A percentile compares a stretch with the other conserved stretches of the same genome.
Evolutionary conservation across 1,140 invertebrate species (phyloP).

Genomic region (Lordiphosa collinella): DNA sequence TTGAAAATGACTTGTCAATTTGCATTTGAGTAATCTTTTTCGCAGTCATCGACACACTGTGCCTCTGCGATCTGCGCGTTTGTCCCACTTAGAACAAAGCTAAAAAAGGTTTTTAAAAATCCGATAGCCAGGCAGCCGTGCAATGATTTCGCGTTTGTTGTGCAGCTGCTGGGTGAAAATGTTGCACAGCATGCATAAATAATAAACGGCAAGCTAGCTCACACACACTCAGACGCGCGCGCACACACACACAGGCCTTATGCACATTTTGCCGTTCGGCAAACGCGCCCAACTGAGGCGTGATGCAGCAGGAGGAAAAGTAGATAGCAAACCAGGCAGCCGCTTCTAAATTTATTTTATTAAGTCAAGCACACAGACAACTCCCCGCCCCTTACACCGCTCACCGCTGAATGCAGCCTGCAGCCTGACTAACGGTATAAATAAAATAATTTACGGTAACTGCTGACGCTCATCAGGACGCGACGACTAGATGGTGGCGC

Average conservation of each 20-base stretch:
- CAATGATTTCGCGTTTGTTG: conserved; percentile 65
- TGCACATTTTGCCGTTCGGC: conserved; percentile 69
- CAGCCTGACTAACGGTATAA: conserved; percentile 60
- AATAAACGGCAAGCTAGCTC: conserved; percentile 61
- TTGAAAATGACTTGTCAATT: no score
- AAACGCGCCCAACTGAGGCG: conserved; percentile 54
- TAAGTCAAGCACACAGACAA: conserved; percentile 77
- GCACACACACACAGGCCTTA: conserved; percentile 43
- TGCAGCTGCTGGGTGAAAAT: conserved; percentile 71
- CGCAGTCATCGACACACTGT: conserved; percentile 17
- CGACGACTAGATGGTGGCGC: conserved; percentile 24
- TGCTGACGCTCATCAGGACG: conserved; percentile 69
- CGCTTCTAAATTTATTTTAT: conserved; percentile 75
- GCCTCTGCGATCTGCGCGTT: neutral
- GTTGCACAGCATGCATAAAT: conserved; percentile 76
- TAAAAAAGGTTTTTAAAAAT: conserved; percentile 36
- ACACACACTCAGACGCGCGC: conserved; percentile 13
- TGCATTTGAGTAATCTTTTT: neutral
- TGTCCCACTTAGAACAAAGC: conserved; percentile 17
- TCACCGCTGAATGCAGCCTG: neutral
- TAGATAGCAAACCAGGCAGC: conserved; percentile 41
- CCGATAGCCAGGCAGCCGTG: conserved; percentile 55
- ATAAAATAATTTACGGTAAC: conserved; percentile 78
- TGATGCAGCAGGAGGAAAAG: conserved; percentile 17
- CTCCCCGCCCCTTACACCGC: conserved; percentile 9